Evolutionary conservation across 2,888 invertebrate genomes (phyloP), one percentile per base, ranked within the genome.

Genomic region (Scaeva pyrastri): DNA sequence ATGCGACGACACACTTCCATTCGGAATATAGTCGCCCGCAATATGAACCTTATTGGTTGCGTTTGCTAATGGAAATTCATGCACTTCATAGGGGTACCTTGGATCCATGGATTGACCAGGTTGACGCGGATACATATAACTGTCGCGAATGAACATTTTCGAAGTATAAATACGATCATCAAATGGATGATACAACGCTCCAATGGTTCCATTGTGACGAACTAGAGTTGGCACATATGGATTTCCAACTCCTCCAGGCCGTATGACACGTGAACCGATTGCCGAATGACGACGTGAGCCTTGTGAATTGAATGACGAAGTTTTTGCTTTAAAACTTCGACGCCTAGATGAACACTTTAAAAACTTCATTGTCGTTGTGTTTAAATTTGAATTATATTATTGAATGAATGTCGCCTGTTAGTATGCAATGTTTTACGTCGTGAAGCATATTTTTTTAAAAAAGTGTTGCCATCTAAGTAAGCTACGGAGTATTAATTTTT

Each of bases 121-220:
- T 71, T 91, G 91, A 4, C 91, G 90, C 1, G 91, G 91, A 88
- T 91, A 91, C 91, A 91, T 91, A 80, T 91, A 92, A 48, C 90
- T 91, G 70, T 91, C 91, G 72, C 91, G 92, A 39, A 91, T 88
- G 83, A 91, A 91, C 91, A 91, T 91, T 89, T 92, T 91, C 55
- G 89, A 90, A 8, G 91, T 92, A 70, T 91, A 91, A 45, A 91
- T 90, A 48, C 91, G 91, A 89, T 91, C 91, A 56, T 92, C 89
- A 77, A 91, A 90, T 64, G 92, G 92, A 87, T 91, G 92, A 87
- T 91, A 92, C 5, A 91, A 88, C 2, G 88, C 89, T 21, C 91
- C 91, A 66, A 91, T 91, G 50, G 91, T 90, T 66, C 91, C 91
- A 84, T 91, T 91, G 12, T 86, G 86, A 14, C 91, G 89, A 19